phyloP scores from a whole-genome alignment of 2,888 invertebrate species.

The Leucophenga montana region DNA sequence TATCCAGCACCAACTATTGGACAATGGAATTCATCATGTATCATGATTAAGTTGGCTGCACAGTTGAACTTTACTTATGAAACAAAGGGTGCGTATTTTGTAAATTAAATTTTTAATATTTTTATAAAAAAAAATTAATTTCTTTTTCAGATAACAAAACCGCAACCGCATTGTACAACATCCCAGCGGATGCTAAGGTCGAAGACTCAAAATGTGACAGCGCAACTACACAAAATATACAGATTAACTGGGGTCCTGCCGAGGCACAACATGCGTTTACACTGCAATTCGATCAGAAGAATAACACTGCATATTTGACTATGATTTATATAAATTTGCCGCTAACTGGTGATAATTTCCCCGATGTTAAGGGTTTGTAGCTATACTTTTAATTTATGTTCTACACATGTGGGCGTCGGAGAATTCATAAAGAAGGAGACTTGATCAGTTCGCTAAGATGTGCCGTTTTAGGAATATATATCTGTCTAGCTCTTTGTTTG shows the following conservation, averaged over 20 bases:
- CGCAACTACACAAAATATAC: conserved; percentile 71
- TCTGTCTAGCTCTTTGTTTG: too few relatives aligned
- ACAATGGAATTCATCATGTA: conserved; percentile 79
- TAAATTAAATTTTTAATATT: too few relatives aligned
- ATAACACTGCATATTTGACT: conserved; percentile 65
- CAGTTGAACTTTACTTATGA: conserved; percentile 77
- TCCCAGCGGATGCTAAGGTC: conserved; percentile 73
- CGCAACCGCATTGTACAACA: conserved; percentile 67
- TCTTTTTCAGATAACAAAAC: conserved; percentile 61
- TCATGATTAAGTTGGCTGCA: conserved; percentile 79
- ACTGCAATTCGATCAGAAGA: conserved; percentile 73
- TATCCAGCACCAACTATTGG: conserved; percentile 71
- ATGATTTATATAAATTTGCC: conserved; percentile 61
- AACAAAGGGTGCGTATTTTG: conserved; percentile 59
- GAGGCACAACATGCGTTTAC: conserved; percentile 59
- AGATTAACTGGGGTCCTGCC: conserved; percentile 66
- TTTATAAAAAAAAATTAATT: too few relatives aligned
- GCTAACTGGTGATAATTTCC: conserved; percentile 66
- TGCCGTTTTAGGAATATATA: too few relatives aligned
- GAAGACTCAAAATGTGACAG: conserved; percentile 72
- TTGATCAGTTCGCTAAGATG: too few relatives aligned
- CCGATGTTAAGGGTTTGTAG: conserved; percentile 67
- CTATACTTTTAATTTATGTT: background rate
- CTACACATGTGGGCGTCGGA: background rate
- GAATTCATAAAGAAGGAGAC: too few relatives aligned